Conservation (phyloP, 2,888 invertebrate species). For the Gisinianus flammeolus region DNA sequence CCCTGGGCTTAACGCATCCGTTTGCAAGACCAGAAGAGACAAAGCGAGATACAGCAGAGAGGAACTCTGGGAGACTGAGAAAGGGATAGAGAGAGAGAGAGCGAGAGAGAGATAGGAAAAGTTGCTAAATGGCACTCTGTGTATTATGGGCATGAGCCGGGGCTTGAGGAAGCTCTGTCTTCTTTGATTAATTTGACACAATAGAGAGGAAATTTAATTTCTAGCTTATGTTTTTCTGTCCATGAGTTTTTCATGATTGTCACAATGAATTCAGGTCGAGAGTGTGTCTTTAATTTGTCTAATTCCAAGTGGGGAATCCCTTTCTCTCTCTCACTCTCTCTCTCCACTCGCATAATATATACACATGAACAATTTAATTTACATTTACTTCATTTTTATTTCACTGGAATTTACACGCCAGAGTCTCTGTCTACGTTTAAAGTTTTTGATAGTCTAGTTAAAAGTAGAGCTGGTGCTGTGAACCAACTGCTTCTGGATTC, state of each 20-base stretch:
- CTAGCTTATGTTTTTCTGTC: background rate
- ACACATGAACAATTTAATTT: background rate
- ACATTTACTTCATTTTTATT: background rate
- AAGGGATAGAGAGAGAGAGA: no score
- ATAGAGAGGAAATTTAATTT: background rate
- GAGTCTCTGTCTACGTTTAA: background rate
- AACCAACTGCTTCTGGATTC: no score
- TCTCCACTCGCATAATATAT: background rate
- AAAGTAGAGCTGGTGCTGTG: no score
- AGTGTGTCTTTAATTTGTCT: background rate
- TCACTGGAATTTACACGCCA: background rate
- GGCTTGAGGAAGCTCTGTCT: background rate
- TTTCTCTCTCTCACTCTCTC: background rate
- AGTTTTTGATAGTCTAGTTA: background rate
- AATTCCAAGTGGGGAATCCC: background rate
- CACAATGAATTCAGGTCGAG: background rate
- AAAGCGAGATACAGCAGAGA: no score
- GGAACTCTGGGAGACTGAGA: no score
- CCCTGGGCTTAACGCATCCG: background rate
- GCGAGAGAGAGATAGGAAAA: background rate
- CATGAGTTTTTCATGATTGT: background rate
- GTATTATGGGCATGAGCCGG: background rate
- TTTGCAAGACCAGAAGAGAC: no score
- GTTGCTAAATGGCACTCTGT: slow-evolving; percentile 4
- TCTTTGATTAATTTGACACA: background rate